Evolutionary conservation across 2,113 vertebrate species (phyloP), one percentile per base, ranked within the genome.

Genomic region (Panthera leo): DNA sequence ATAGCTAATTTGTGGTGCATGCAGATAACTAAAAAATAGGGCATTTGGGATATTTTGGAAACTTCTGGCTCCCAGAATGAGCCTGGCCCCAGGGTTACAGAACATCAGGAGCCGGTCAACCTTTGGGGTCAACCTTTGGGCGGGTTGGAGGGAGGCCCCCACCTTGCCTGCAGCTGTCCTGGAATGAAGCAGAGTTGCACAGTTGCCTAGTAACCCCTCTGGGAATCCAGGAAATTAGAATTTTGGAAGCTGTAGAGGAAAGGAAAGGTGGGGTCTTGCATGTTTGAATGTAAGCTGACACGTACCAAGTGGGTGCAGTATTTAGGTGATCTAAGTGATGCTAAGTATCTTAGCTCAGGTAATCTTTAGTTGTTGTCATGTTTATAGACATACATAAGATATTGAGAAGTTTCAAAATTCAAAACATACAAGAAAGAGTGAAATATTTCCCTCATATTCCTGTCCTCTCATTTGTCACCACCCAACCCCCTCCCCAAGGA

Each of bases 151-250:
- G 65, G 34, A 90, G 75, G 18, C 75, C 39, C n/a, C 53, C 51
- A 36, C 36, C 79, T 85, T 5, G 21, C 55, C 68, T 10, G 75
- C 11, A 80, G 75, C 61, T 9, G 1, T 71, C 93, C 70, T 84
- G 63, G 95, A 75, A 39, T 0, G 4, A 23, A 48, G 63, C 10
- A 25, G 36, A 85, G 42, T 84, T 34, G 19, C 45, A 45, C 45
- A 18, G 73, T 94, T 84, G 89, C 80, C 51, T 87, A 84, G 75
- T 65, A 84, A 95, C 91, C 25, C 45, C 88, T 51, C 68, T 92
- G 88, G 79, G 73, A 86, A 65, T 83, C 80, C 95, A 87, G 95
- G 87, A 96, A 92, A 61, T 94, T 23, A 39, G 65, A 9, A 58
- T 73, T 78, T 80, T 55, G 75, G 80, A 95, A 94, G 53, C 89